Evolutionary conservation across 2,113 vertebrate species (phyloP), one percentile per base, ranked within the genome.

Genomic region (Parus major): DNA sequence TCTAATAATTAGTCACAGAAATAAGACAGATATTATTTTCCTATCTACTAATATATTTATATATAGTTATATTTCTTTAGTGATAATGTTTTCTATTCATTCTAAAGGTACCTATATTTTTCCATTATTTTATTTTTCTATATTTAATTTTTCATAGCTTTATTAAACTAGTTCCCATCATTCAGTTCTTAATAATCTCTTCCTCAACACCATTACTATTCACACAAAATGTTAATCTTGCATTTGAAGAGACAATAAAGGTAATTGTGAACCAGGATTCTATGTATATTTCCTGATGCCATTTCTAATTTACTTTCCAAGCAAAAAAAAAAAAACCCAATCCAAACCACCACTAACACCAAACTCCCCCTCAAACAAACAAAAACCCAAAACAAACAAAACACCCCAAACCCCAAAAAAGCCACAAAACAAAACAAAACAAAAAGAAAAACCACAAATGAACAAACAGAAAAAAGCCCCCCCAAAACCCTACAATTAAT

Each of bases 361-460:
- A 21, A 49, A 15, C 2, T 42, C 1, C 6, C 11, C 21, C 15
- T 3, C 4, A 35, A 87, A 31, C 1, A 3, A 44, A 42, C 14
- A 24, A 66, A n/a, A n/a, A 11, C 9, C 9, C 5, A 33, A 39
- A 36, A 9, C 3, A 20, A 24, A 15, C 9, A 59, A 59, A 35
- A 11, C 47, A n/a, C 33, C 3, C 15, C 15, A 14, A 44, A 33
- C 18, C 18, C 66, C 9, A 23, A 46, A 44, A 36, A 55, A 15
- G 39, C 39, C 29, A 29, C 33, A 14, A n/a, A 24, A 22, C 14
- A 15, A 16, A 69, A 22, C 14, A 15, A 16, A 69, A 11, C 15
- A 29, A 52, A 31, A 39, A 41, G 24, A 19, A 7, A 53, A 6
- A 6, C 8, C 41, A 49, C 11, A 41, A n/a, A 42, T 23, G 12